A percentile compares a stretch with the other conserved stretches of the same genome.
Evolutionary conservation across 2,797 vertebrate species (phyloP).

Genomic region (Pelochelys cantorii): DNA sequence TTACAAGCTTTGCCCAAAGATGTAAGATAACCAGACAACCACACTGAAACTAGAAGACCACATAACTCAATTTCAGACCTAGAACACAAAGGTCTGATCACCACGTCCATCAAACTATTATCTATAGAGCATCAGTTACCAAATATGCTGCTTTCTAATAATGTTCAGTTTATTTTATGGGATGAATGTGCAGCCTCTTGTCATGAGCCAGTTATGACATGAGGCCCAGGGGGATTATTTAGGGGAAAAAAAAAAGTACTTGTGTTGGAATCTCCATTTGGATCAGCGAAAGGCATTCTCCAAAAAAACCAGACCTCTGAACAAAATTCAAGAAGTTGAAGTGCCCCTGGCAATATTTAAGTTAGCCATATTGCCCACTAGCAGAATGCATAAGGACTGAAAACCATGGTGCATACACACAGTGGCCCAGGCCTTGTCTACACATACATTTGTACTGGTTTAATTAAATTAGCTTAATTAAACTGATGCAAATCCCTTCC

Average conservation of each 20-base stretch:
- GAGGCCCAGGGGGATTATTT: not conserved
- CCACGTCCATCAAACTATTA: not conserved
- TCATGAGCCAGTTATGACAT: not conserved
- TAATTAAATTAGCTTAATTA: not conserved
- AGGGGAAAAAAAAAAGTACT: not conserved
- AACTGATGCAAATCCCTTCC: not conserved
- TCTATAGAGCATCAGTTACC: not conserved
- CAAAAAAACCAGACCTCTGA: not conserved
- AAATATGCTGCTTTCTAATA: not conserved
- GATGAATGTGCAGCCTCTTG: not conserved
- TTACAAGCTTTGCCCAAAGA: too few relatives aligned
- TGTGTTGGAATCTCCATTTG: not conserved
- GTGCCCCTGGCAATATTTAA: not conserved
- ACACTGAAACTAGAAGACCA: too few relatives aligned
- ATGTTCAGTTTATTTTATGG: not conserved
- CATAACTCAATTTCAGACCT: not conserved
- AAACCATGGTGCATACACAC: not conserved
- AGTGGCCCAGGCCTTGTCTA: not conserved
- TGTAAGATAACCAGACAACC: not conserved
- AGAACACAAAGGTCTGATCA: not conserved
- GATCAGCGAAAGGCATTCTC: not conserved
- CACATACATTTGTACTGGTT: not conserved
- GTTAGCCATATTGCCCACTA: not conserved
- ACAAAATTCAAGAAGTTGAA: not conserved
- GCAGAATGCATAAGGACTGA: not conserved